Base-by-base conservation (phyloP, 2,113 vertebrate species). In the Centropus unirufus region DNA sequence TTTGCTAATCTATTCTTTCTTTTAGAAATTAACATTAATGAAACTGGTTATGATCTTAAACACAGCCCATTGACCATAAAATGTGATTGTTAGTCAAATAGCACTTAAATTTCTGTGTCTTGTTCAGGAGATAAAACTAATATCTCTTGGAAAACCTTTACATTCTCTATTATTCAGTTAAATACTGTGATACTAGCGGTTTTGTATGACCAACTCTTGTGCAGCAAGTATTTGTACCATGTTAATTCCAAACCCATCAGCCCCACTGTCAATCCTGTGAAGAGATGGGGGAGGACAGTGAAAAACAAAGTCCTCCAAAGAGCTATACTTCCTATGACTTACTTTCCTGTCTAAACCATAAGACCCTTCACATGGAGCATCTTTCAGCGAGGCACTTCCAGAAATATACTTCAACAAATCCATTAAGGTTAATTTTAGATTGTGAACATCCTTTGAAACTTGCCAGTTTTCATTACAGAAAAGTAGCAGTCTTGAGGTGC, bases 251-350 rank as follows among this genome's bases (percentile, higher is more conserved):
- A 76, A 79, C 13, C 8, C 21, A 63, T 22, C 49, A 68, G 4
- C 22, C 30, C 7, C 14, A 14, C 11, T 83, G 34, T 21, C 19
- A 36, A 21, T 40, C 34, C 19, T 7, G 18, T 29, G 11, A 30
- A 1, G 1, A 74, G n/a, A 32, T 36, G 14, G 4, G 2, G 6
- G 4, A 5, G 21, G 18, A 49, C 21, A 11, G 21, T 49, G 47
- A 15, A 51, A 54, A 57, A 61, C 15, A 42, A 8, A 26, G 12
- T 39, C 21, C 8, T 69, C 22, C 54, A 46, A 61, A 17, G 40
- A 79, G 8, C 39, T 77, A 29, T 14, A 3, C 68, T 36, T 1
- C 0, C 24, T 47, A 11, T 49, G 21, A 66, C 14, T 62, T 57
- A 26, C 9, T 61, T 78, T 83, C 26, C 20, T 85, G 11, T 23